Base-by-base conservation (phyloP, 2,888 invertebrate genomes). In the Isoperla grammatica region DNA sequence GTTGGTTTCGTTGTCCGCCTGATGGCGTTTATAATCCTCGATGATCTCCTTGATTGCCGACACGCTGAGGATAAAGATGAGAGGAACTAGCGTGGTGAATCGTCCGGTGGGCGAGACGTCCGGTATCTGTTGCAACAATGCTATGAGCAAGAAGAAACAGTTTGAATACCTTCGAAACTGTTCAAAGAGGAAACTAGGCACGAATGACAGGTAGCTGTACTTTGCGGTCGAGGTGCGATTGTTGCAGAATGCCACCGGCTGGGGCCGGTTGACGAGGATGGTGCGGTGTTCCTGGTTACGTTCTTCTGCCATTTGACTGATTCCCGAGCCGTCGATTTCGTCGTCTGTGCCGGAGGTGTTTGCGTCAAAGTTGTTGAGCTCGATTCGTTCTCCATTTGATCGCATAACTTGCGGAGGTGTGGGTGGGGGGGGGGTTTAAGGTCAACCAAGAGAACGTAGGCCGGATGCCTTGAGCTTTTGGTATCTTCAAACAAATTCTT, bases 141-240 rank as follows among this genome's bases (percentile, higher is more conserved):
- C 97, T 73, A 99, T 98, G 77, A 96, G 87, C 69, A 99, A 83
- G 82, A 99, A 99, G 84, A 99, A 99, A 74, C 97, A 91, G 79
- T 99, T 99, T 71, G 97, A 95, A 83, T 99, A 99, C 73, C 96
- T 86, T 65, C 98, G 87, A 79, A 99, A 99, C 80, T 99, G 99
- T 80, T 99, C 99, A 78, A 96, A 97, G 70, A 99, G 85, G 81
- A 99, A 99, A 78, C 94, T 87, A 64, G 98, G 98, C 73, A 98
- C 76, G 81, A 99, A 99, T 48, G 85, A 81, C 63, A 84, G 72
- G 46, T 80, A 67, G 65, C 80, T 84, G 81, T 99, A 99, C 79
- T 99, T 99, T 75, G 97, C 97, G 65, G 99, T 99, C 73, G 95
- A 94, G 76, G 95, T 93, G 74, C 86, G 84, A 78, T 96, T 96